A percentile compares a stretch with the other conserved stretches of the same genome.
Conservation (phyloP, 1,140 invertebrate genomes). For the Paraescarpia echinospica region DNA sequence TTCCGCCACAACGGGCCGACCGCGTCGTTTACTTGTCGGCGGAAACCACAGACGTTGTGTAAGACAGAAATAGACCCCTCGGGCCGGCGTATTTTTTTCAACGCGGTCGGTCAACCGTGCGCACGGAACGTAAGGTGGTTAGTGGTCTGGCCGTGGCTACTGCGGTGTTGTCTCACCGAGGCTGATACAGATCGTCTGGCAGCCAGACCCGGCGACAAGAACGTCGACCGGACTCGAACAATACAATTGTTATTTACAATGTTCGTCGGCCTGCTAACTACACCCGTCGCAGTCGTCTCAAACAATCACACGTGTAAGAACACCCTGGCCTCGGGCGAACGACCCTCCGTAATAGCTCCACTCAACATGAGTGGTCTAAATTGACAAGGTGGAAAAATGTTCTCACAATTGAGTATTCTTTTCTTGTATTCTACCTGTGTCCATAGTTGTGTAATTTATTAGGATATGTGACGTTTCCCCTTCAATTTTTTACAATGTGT, state of each 20-base stretch:
- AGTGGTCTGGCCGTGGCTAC: background rate
- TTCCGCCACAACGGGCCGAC: background rate
- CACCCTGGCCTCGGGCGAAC: background rate
- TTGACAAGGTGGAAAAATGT: background rate
- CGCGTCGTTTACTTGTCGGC: background rate
- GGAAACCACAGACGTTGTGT: background rate
- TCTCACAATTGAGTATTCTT: background rate
- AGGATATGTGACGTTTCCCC: background rate
- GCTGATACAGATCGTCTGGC: background rate
- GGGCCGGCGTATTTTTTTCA: background rate
- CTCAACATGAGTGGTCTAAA: background rate
- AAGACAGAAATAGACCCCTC: background rate
- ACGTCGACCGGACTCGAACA: background rate
- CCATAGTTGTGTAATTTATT: background rate
- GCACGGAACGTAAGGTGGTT: background rate
- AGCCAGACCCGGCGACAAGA: background rate
- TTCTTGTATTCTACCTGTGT: background rate
- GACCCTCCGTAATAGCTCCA: background rate
- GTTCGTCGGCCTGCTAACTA: background rate
- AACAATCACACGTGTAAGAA: too few species aligned
- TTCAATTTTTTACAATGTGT: background rate
- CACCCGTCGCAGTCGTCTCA: background rate
- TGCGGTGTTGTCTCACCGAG: background rate
- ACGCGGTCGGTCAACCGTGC: background rate
- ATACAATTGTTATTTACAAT: background rate